Evolutionary conservation across 2,797 vertebrate genomes (phyloP).

Genomic region (Sciurus carolinensis): DNA sequence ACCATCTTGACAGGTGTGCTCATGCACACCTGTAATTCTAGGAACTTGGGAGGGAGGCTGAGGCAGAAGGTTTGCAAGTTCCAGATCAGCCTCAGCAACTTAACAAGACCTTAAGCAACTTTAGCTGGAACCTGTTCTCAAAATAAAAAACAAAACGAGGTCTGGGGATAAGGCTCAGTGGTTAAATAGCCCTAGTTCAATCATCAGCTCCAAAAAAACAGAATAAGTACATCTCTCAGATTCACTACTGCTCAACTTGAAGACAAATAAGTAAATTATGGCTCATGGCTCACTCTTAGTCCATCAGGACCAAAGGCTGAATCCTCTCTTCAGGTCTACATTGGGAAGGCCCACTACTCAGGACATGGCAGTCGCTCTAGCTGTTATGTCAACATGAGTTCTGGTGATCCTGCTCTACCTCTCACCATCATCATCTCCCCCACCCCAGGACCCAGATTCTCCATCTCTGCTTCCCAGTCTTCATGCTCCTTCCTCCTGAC

Average conservation of each 20-base stretch:
- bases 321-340: not conserved
- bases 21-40: too few relatives aligned
- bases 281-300: not conserved
- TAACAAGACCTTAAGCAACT: too few relatives aligned
- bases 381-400: not conserved
- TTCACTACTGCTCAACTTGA: not conserved
- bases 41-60: not conserved
- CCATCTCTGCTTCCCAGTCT: not conserved
- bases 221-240: not conserved
- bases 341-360: accelerated
- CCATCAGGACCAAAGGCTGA: too few relatives aligned
- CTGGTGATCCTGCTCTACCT: not conserved
- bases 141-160: too few relatives aligned
- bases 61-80: too few relatives aligned
- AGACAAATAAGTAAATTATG: not conserved
- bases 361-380: not conserved
- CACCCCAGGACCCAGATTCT: not conserved
- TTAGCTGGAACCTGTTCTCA: too few relatives aligned
- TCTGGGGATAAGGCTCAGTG: too few relatives aligned
- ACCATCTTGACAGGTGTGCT: too few relatives aligned
- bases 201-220: too few relatives aligned
- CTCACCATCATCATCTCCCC: not conserved
- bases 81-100: too few relatives aligned
- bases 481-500: not conserved
- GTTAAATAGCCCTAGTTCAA: too few relatives aligned